These are phyloP conservation scores for Asarcornis scutulata DNA, from an alignment of 2,113 vertebrate genomes.

Conservation along the genomic window DNA sequence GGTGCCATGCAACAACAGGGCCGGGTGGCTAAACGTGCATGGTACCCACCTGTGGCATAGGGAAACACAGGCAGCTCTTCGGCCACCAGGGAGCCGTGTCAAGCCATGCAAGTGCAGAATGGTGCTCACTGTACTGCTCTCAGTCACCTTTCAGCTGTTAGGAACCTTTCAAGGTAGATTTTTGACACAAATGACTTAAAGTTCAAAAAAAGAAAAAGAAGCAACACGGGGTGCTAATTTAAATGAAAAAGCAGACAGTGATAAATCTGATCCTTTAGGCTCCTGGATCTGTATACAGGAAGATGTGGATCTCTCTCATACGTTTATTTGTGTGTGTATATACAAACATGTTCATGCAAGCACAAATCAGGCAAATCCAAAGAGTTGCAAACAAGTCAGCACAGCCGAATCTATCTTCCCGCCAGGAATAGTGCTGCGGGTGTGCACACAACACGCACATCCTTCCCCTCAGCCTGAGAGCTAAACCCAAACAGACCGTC, in stretches of 20 bases:
- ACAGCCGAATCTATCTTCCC: neutral
- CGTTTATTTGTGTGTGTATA: neutral
- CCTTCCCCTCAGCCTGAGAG: neutral
- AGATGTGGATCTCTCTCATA: neutral
- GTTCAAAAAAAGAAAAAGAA: neutral
- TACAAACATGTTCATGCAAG: neutral
- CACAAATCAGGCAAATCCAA: neutral
- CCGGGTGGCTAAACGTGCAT: accelerated
- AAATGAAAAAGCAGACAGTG: accelerated
- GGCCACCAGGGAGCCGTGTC: accelerated
- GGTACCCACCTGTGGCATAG: neutral
- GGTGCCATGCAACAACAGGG: neutral
- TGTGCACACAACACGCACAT: neutral
- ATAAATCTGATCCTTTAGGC: neutral
- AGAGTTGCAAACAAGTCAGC: slow-evolving; percentile 25
- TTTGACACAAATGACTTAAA: neutral
- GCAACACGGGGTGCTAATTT: neutral
- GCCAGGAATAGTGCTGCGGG: neutral
- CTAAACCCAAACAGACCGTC: neutral
- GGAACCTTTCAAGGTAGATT: neutral
- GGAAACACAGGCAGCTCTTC: neutral
- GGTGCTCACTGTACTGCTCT: neutral
- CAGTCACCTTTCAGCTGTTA: neutral
- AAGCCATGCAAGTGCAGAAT: neutral
- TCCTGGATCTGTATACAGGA: neutral